Evolutionary conservation across 2,113 vertebrate genomes (phyloP).

Genomic region (Bufo bufo): DNA sequence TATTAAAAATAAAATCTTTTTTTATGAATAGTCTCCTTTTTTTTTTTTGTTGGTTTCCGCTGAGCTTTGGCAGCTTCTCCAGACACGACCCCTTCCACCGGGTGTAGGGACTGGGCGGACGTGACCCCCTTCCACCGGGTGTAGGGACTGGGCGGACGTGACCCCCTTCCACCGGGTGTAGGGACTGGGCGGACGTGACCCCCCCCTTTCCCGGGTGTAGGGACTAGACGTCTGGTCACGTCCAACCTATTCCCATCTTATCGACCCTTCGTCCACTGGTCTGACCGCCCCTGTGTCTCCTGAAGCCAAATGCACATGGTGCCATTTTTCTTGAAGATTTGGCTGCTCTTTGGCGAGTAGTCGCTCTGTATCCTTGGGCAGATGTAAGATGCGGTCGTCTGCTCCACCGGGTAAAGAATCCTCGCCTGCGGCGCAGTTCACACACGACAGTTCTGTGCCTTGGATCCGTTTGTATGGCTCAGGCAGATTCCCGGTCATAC

Average conservation of each 20-base stretch:
- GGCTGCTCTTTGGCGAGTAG: background rate
- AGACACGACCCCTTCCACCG: background rate
- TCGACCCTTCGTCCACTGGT: background rate
- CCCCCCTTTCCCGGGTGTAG: background rate
- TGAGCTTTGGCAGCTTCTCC: constrained; percentile 16
- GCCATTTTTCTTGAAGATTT: background rate
- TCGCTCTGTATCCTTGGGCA: too few relatives aligned
- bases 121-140: background rate
- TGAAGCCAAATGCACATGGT: background rate
- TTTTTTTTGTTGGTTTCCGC: constrained; percentile 21
- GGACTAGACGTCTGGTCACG: background rate
- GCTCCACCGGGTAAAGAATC: too few relatives aligned
- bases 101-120: too few relatives aligned
- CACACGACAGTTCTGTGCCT: too few relatives aligned
- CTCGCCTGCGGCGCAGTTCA: too few relatives aligned
- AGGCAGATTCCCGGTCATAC: too few relatives aligned
- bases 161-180: too few relatives aligned
- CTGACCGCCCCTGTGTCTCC: background rate
- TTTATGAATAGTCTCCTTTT: constrained; percentile 39
- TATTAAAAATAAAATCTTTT: constrained; percentile 47
- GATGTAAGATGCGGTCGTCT: too few relatives aligned
- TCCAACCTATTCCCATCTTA: background rate
- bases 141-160: background rate
- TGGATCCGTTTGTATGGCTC: too few relatives aligned
- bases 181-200: background rate